phyloP scores from a whole-genome alignment of 2,888 invertebrate species.

The Empis livida region DNA sequence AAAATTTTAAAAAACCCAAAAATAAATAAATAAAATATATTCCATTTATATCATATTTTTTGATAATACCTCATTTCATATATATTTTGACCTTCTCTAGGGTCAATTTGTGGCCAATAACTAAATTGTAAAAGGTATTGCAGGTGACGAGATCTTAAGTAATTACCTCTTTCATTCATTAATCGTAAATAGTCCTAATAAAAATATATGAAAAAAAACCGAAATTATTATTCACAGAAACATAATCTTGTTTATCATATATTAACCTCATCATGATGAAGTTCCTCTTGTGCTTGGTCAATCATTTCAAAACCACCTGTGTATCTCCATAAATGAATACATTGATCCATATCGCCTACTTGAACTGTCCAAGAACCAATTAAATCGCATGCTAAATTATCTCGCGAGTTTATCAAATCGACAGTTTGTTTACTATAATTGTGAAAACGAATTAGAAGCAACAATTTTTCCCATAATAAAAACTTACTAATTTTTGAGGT shows the following conservation, averaged over 20 bases:
- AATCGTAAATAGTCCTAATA: slow-evolving; percentile 56
- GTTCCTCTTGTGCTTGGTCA: slow-evolving; percentile 59
- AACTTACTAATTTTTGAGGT: slow-evolving; percentile 83
- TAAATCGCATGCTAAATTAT: slow-evolving; percentile 67
- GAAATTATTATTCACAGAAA: no score
- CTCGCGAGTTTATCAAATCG: slow-evolving; percentile 60
- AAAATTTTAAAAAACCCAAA: no score
- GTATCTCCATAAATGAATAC: slow-evolving; percentile 90
- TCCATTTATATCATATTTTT: neutral
- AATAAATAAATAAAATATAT: neutral
- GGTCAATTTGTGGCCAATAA: slow-evolving; percentile 84
- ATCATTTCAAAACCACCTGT: slow-evolving; percentile 83
- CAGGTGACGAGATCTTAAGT: slow-evolving; percentile 73
- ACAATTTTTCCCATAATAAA: slow-evolving; percentile 9
- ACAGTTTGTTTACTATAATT: slow-evolving; percentile 57
- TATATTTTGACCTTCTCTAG: slow-evolving; percentile 61
- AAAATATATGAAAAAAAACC: neutral
- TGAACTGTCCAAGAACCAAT: slow-evolving; percentile 94
- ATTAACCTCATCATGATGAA: slow-evolving; percentile 53
- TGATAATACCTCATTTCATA: slow-evolving; percentile 74
- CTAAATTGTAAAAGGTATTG: slow-evolving; percentile 93
- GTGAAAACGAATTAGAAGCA: slow-evolving; percentile 11
- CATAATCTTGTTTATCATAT: neutral
- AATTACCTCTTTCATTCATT: slow-evolving; percentile 62
- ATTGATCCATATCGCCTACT: slow-evolving; percentile 96